These are phyloP conservation scores for Muscina levida DNA, from an alignment of 2,888 invertebrate species.

Conservation along the genomic window DNA sequence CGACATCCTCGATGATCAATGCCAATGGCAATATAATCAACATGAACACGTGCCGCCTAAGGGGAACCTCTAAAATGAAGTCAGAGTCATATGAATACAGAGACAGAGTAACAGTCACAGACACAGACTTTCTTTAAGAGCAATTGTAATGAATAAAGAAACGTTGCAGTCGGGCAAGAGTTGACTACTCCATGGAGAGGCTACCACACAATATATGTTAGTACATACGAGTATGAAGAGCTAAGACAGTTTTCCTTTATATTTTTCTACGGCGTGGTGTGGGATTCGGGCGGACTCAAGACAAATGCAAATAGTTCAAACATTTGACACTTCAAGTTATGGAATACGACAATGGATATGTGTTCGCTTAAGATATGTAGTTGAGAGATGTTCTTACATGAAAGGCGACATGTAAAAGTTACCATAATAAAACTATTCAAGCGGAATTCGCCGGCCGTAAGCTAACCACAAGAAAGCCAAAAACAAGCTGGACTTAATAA, in stretches of 20 bases:
- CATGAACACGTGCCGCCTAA: constrained; percentile 67
- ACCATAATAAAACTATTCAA: constrained; percentile 33
- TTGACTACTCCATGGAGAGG: constrained; percentile 13
- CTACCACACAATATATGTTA: constrained; percentile 25
- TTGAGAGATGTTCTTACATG: constrained; percentile 62
- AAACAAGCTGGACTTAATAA: background rate
- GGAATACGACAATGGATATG: constrained; percentile 60
- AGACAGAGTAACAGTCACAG: constrained; percentile 24
- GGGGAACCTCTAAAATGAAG: constrained; percentile 42
- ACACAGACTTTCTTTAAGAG: constrained; percentile 51
- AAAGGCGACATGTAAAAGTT: constrained; percentile 55
- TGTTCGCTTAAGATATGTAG: constrained; percentile 38
- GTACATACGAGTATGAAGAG: no score
- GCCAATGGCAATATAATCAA: constrained; percentile 66
- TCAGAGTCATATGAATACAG: constrained; percentile 28
- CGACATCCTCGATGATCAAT: constrained; percentile 59
- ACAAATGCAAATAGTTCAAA: constrained; percentile 63
- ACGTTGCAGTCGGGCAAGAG: background rate
- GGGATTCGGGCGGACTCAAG: constrained; percentile 21
- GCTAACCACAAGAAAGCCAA: constrained; percentile 19
- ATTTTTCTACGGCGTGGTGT: constrained; percentile 15
- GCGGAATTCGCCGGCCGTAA: background rate
- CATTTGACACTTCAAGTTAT: constrained; percentile 64
- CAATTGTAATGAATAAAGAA: constrained; percentile 29
- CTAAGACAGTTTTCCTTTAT: constrained; percentile 26